These are phyloP conservation scores for Nineta flava DNA, from an alignment of 2,888 invertebrate genomes.

Conservation along the genomic window DNA sequence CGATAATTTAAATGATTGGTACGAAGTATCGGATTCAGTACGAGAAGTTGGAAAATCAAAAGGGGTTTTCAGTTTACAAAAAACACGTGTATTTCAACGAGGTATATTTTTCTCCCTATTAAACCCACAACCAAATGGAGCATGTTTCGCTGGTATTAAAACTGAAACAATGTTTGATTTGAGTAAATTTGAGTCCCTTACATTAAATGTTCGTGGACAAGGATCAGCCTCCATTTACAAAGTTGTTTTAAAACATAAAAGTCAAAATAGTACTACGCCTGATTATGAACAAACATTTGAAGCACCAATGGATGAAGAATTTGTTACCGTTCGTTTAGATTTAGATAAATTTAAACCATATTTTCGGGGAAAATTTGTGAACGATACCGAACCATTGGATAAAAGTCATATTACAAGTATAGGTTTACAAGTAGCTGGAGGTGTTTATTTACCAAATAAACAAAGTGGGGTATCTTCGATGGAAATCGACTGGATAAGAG, in stretches of 20 bases:
- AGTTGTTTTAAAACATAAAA: slow-evolving; percentile 40
- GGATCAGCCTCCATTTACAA: slow-evolving; percentile 41
- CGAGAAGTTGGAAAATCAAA: slow-evolving; percentile 49
- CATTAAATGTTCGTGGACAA: slow-evolving; percentile 39
- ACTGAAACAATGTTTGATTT: slow-evolving; percentile 34
- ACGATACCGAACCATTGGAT: slow-evolving; percentile 38
- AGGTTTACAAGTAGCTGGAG: slow-evolving; percentile 48
- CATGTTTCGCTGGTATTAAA: slow-evolving; percentile 46
- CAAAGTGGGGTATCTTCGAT: slow-evolving; percentile 46
- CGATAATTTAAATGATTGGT: slow-evolving; percentile 36
- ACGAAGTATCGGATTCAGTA: slow-evolving; percentile 47
- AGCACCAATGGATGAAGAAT: slow-evolving; percentile 31
- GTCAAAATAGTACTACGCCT: slow-evolving; percentile 34
- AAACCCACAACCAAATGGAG: slow-evolving; percentile 50
- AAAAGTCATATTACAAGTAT: slow-evolving; percentile 38
- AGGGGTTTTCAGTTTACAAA: slow-evolving; percentile 39
- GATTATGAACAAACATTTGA: slow-evolving; percentile 43
- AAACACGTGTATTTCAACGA: slow-evolving; percentile 39
- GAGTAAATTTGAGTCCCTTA: slow-evolving; percentile 30
- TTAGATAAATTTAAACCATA: slow-evolving; percentile 43
- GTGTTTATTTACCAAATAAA: slow-evolving; percentile 44
- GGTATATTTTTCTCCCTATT: slow-evolving; percentile 46
- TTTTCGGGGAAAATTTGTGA: slow-evolving; percentile 39
- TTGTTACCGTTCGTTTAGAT: slow-evolving; percentile 33
- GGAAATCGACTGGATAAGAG: slow-evolving; percentile 44